A percentile compares a stretch with the other conserved stretches of the same genome.
Evolutionary conservation across 2,797 vertebrate genomes (phyloP).

Genomic region (Anguilla megastoma): DNA sequence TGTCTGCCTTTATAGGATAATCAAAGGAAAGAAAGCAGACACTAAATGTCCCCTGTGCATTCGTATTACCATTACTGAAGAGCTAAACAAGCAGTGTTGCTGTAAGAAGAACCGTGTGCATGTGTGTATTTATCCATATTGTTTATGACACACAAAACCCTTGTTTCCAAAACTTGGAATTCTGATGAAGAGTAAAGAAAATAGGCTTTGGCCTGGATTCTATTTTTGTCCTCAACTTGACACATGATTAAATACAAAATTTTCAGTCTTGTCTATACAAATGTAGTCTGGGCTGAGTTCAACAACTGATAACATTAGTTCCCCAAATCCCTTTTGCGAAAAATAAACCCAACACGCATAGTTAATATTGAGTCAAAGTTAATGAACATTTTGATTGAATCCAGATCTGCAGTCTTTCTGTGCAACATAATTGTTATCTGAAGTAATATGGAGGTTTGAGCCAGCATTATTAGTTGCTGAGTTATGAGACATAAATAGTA

Average conservation of each 20-base stretch:
- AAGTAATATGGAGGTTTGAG: not conserved
- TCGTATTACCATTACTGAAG: slow-evolving; percentile 26
- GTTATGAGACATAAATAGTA: not conserved
- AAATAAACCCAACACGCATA: not conserved
- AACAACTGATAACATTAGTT: not conserved
- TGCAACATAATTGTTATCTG: not conserved
- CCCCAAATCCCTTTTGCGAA: not conserved
- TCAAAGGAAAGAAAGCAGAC: not conserved
- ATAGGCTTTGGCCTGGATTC: not conserved
- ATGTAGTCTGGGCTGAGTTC: not conserved
- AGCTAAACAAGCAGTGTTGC: slow-evolving; percentile 29
- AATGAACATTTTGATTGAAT: not conserved
- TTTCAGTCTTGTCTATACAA: not conserved
- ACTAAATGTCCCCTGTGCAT: not conserved
- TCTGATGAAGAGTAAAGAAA: too few species aligned
- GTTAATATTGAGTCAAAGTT: not conserved
- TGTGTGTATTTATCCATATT: not conserved
- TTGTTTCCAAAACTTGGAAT: too few species aligned
- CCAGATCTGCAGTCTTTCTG: not conserved
- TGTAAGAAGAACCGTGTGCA: not conserved
- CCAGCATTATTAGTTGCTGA: not conserved
- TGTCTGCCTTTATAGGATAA: not conserved
- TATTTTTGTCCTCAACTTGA: not conserved
- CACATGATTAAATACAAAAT: not conserved
- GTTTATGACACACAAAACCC: not conserved